Percentiles rank a stretch among this genome's conserved stretches.
These are phyloP conservation scores for Leucoraja ocellata DNA, from an alignment of 2,797 vertebrate species.

Conservation along the genomic window DNA sequence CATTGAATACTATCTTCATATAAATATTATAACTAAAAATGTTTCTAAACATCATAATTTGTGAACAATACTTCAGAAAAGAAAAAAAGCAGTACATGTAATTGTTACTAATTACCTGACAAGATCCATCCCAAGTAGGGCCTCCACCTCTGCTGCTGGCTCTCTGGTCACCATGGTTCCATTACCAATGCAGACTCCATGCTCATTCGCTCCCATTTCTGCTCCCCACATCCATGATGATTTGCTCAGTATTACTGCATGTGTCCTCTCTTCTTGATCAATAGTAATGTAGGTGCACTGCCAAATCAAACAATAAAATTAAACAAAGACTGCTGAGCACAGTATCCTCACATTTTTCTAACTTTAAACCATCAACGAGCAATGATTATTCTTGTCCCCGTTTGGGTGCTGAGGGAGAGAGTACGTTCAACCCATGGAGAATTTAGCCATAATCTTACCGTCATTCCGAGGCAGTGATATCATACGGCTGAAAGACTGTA, in stretches of 20 bases:
- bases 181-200: slow-evolving; percentile 65
- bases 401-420: background rate
- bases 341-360: background rate
- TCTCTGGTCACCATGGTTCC: slow-evolving; percentile 56
- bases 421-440: background rate
- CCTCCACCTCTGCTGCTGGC: slow-evolving; percentile 57
- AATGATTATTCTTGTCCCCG: no score
- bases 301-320: slow-evolving; percentile 39
- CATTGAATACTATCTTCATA: background rate
- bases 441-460: background rate
- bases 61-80: background rate
- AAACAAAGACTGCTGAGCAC: background rate
- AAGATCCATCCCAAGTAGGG: slow-evolving; percentile 67
- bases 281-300: slow-evolving; percentile 68
- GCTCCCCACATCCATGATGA: slow-evolving; percentile 71
- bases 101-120: slow-evolving; percentile 54
- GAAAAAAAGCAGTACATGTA: background rate
- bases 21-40: background rate
- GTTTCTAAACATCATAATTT: background rate
- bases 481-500: background rate
- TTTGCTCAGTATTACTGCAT: slow-evolving; percentile 62
- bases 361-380: background rate
- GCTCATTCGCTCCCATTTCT: slow-evolving; percentile 70
- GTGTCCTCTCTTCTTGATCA: slow-evolving; percentile 60
- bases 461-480: background rate